phyloP scores from a whole-genome alignment of 2,888 invertebrate species.

The Protodeltote pygarga region DNA sequence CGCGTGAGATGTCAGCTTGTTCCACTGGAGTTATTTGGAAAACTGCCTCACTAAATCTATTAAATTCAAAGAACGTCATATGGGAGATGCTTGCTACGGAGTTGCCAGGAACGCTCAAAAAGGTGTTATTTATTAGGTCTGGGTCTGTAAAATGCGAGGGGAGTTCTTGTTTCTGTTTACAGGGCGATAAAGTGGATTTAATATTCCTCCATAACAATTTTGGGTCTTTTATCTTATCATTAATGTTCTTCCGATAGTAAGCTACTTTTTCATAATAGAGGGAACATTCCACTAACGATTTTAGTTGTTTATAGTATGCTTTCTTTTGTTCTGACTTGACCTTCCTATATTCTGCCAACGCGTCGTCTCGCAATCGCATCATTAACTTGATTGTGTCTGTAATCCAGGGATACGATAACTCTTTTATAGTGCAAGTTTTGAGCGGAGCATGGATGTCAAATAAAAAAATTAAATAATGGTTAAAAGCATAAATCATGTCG shows the following conservation, averaged over 20 bases:
- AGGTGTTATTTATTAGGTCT: conserved; percentile 1
- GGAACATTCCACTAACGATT: not conserved
- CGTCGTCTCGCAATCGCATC: not conserved
- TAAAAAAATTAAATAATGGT: not conserved
- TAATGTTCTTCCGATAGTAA: not conserved
- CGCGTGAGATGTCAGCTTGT: not conserved
- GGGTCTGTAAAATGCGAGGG: not conserved
- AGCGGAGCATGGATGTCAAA: conserved; percentile 9
- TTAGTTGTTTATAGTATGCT: conserved; percentile 6
- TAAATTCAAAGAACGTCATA: not conserved
- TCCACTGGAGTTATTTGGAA: not conserved
- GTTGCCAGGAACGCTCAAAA: not conserved
- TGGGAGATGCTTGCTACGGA: not conserved
- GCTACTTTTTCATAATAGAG: conserved; percentile 10
- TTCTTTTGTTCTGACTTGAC: not conserved
- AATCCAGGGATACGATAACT: conserved; percentile 3
- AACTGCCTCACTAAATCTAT: not conserved
- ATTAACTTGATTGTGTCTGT: conserved; percentile 12
- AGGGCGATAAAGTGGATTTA: not conserved
- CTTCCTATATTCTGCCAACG: not conserved
- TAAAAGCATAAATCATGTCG: conserved; percentile 1
- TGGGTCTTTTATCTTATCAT: not conserved
- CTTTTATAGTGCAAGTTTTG: not conserved
- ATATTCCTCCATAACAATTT: not conserved
- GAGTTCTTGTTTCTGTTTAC: not conserved